Evolutionary conservation across 2,888 invertebrate species (phyloP), one percentile per base, ranked within the genome.

Genomic region (Ferrisia virgata): DNA sequence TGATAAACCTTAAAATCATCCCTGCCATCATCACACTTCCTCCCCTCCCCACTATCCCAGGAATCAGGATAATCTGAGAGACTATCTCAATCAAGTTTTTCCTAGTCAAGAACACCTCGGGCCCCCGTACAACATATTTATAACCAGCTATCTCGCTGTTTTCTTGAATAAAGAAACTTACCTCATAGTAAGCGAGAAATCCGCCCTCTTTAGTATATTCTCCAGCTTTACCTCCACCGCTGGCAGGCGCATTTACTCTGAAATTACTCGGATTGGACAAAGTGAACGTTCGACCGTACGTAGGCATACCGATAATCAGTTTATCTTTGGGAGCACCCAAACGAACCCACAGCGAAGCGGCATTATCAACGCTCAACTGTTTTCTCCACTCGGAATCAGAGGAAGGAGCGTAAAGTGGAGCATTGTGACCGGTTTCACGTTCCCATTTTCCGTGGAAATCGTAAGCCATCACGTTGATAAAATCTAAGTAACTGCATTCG

Each of bases 401-500:
- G 0, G 95, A 95, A 0, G 96, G 96, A 0, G 96, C 91, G 89
- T 94, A 95, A 4, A 97, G 90, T 0, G 97, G 97, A 0, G 96
- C 96, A 88, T 97, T 97, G 91, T 97, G 97, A 0, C 97, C 97
- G 0, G 96, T 95, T 89, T 96, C 95, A 15, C 92, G 91, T 89
- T 97, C 97, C 97, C 97, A 97, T 89, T 97, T 97, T 47, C 97
- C 97, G 89, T 97, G 97, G 90, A 97, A 97, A 90, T 97, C 97
- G 91, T 97, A 96, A 0, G 96, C 96, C 97, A 97, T 97, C 86
- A 97, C 88, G 89, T 97, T 96, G 87, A 97, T 96, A 89, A 97
- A 96, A 90, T 97, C 97, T 87, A 97, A 89, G 87, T 96, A 96
- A 86, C 96, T 95, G 88, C 36, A 86, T 86, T 31, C n/a, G n/a